Evolutionary conservation across 2,888 invertebrate genomes (phyloP), one percentile per base, ranked within the genome.

Genomic region (Trisateles emortualis): DNA sequence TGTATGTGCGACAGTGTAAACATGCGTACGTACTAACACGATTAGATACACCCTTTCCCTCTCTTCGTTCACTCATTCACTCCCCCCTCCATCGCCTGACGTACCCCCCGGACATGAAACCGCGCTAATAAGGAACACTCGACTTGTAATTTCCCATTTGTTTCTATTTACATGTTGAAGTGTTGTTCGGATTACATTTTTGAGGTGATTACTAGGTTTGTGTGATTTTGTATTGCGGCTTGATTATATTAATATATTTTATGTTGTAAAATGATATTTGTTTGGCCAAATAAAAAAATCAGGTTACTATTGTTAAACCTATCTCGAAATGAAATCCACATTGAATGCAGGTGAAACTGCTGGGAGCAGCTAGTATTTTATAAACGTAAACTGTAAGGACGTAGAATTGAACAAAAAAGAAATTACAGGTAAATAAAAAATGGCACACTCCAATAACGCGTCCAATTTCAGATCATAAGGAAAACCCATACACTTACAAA

Each of bases 91-190:
- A 19, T 35, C 40, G 49, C 46, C 54, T 56, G 50, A 54, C 59
- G 50, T 58, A 59, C 59, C 59, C 55, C 62, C 64, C 72, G 69
- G 68, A 74, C 72, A 64, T 62, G 72, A 69, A 79, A 79, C 78
- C 72, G 64, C 72, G 72, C 74, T 82, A 82, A 81, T 81, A 79
- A 81, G 76, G 76, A 79, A 81, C 78, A 74, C 72, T 70, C 69
- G 70, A 74, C 67, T 76, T 73, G 72, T 78, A 76, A 79, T 79
- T 74, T 73, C 73, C 72, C 72, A 77, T 74, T 73, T 76, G 72
- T 78, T 74, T 72, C 68, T 71, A 76, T 79, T 80, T 68, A 70
- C 61, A 67, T 65, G 54, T 53, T 52, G 64, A 72, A 69, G 56
- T 59, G 44, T 58, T 66, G 54, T 52, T 59, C 47, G 45, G 29